Evolutionary conservation across 2,113 vertebrate species (phyloP).

Genomic region (Cephalopholis sonnerati): DNA sequence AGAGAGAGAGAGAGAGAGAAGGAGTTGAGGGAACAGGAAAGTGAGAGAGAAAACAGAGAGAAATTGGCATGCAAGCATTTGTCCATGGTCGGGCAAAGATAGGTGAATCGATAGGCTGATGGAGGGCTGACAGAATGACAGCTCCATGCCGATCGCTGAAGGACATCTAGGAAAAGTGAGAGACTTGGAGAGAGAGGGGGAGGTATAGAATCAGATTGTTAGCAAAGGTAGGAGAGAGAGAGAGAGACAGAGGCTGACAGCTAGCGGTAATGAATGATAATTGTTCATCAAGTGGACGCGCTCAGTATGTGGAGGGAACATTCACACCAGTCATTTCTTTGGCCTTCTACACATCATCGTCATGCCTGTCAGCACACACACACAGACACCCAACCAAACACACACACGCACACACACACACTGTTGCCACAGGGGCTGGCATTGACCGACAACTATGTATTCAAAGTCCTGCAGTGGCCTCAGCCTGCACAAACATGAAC

Average conservation of each 20-base stretch:
- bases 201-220: conserved; percentile 16
- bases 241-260: conserved; percentile 71
- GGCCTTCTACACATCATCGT: conserved; percentile 45
- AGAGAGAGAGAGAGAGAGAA: conserved; percentile 27
- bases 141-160: conserved; percentile 74
- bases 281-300: conserved; percentile 75
- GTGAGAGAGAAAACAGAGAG: conserved; percentile 34
- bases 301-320: conserved; percentile 52
- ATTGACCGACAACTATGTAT: not conserved
- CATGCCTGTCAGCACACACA: conserved; percentile 33
- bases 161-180: conserved; percentile 66
- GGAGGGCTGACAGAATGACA: conserved; percentile 82
- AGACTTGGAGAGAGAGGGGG: not conserved
- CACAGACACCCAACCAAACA: not conserved
- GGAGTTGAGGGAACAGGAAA: not conserved
- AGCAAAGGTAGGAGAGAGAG: conserved; percentile 35
- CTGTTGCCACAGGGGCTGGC: not conserved
- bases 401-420: conserved; percentile 5
- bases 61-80: conserved; percentile 79
- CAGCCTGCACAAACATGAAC: not conserved
- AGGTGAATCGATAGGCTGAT: conserved; percentile 82
- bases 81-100: conserved; percentile 77
- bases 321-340: conserved; percentile 38
- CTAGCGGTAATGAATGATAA: conserved; percentile 82
- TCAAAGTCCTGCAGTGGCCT: not conserved